These are phyloP conservation scores for Calosoma granatense DNA, from an alignment of 1,140 invertebrate species.

Conservation along the genomic window DNA sequence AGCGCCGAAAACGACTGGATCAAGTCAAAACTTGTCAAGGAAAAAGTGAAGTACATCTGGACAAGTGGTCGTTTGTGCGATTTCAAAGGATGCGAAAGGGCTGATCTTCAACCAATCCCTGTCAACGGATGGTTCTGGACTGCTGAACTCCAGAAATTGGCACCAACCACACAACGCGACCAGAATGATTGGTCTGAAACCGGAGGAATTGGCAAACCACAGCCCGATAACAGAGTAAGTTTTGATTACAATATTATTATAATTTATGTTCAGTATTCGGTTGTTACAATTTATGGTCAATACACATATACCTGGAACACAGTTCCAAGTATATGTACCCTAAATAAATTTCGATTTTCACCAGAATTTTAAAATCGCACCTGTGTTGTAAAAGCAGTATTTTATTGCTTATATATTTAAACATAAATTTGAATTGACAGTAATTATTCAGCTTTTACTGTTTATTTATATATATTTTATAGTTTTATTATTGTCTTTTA, in stretches of 20 bases:
- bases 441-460: too few species aligned
- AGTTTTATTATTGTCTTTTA: too few species aligned
- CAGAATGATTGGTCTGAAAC: conserved; percentile 76
- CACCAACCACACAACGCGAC: conserved; percentile 59
- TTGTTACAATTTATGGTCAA: too few species aligned
- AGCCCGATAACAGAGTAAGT: conserved; percentile 64
- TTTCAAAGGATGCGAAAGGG: conserved; percentile 71
- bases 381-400: too few species aligned
- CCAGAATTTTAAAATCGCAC: too few species aligned
- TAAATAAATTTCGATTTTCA: too few species aligned
- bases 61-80: conserved; percentile 76
- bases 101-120: conserved; percentile 63
- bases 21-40: conserved; percentile 60
- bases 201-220: conserved; percentile 66
- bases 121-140: conserved; percentile 85
- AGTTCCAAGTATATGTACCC: neutral
- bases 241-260: neutral
- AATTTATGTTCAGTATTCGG: neutral
- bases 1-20: conserved; percentile 73
- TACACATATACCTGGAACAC: too few species aligned
- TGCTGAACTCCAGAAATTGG: conserved; percentile 66
- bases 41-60: conserved; percentile 75
- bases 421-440: too few species aligned
- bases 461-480: too few species aligned
- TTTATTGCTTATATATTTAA: too few species aligned